These are phyloP conservation scores for Corvus moneduloides DNA, from an alignment of 2,113 vertebrate genomes.

Conservation along the genomic window DNA sequence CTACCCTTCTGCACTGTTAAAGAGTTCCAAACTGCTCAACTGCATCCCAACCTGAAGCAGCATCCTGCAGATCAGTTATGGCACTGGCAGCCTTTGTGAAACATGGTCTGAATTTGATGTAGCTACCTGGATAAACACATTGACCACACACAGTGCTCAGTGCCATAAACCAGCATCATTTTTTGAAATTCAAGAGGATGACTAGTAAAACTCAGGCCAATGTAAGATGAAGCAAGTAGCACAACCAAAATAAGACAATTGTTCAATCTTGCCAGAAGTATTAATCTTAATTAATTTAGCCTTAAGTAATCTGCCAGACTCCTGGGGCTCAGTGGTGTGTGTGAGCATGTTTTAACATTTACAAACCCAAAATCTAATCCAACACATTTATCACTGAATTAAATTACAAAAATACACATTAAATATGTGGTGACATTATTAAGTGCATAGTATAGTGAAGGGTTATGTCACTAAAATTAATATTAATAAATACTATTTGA, in stretches of 20 bases:
- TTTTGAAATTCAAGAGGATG: neutral
- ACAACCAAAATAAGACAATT: neutral
- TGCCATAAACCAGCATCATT: neutral
- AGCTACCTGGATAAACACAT: neutral
- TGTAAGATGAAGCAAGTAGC: neutral
- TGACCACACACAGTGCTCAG: neutral
- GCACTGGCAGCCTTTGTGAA: neutral
- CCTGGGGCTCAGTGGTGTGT: neutral
- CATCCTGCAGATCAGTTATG: rapidly evolving
- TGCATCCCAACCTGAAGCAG: neutral
- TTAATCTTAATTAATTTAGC: neutral
- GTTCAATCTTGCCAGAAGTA: neutral
- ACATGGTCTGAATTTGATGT: neutral
- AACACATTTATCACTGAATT: neutral
- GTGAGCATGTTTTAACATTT: neutral
- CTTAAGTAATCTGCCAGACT: neutral
- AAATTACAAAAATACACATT: neutral
- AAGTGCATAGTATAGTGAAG: neutral
- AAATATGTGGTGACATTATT: neutral
- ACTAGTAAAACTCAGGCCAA: neutral
- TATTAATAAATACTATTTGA: neutral
- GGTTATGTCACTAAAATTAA: neutral
- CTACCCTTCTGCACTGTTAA: neutral
- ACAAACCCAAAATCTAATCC: neutral
- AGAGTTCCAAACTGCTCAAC: neutral